Evolutionary conservation across 2,113 vertebrate species (phyloP), one percentile per base, ranked within the genome.

Genomic region (Pimephales promelas): DNA sequence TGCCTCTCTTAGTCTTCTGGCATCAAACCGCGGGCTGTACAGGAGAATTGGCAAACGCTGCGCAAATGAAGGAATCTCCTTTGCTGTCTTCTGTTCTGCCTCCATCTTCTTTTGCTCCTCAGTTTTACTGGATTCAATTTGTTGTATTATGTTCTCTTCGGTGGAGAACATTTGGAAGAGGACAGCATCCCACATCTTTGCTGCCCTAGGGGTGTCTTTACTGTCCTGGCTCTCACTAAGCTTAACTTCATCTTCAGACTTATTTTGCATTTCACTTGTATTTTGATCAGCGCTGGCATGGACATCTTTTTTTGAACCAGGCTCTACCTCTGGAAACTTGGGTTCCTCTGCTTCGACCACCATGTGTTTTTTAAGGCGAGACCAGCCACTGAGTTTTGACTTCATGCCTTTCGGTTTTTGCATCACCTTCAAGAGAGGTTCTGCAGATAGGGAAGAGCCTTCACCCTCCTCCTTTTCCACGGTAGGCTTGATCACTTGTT

Each of bases 141-240:
- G 94, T 82, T 94, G 92, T 91, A 94, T 91, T 83, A 94, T 92
- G 52, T 22, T 95, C 56, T 95, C 93, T 84, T 94, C 94, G 1
- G 89, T 88, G 76, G 96, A 90, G 0, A 96, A 94, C 95, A 97
- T 92, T 66, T 96, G 96, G 86, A 98, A 97, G 47, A 99, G 94
- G 75, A 98, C 93, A 0, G 97, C 96, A 0, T 99, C 96, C 98
- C 98, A 99, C 95, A 98, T 96, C 87, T 94, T 95, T 0, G 88
- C 91, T 47, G 95, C 95, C 72, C 94, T 93, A 0, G 95, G 95
- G 87, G 90, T 2, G 5, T 89, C 91, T 91, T 91, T 83, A 83
- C 84, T 45, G 16, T 86, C 84, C 56, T 2, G 85, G 86, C 16
- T 56, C 83, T 86, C 81, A 16, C 26, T 77, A 0, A 77, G 88